Evolutionary conservation across 2,113 vertebrate species (phyloP), one percentile per base, ranked within the genome.

Genomic region (Alces alces): DNA sequence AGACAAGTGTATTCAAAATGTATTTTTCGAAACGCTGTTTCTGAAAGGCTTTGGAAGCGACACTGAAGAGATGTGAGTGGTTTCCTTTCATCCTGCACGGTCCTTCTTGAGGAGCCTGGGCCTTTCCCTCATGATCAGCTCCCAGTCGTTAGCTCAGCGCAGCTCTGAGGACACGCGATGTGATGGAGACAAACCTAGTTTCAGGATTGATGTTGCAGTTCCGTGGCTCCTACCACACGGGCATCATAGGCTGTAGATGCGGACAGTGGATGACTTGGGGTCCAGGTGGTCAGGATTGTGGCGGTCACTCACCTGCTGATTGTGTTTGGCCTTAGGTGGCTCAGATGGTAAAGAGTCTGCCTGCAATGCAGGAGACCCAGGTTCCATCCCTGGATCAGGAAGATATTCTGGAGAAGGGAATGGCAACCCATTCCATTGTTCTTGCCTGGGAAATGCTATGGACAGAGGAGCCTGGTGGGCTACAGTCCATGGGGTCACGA

Each of bases 31-130:
- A 89, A 57, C 0, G 4, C 66, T 11, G n/a, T 90, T 87, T 92
- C 57, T 91, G 73, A 78, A 92, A 57, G 17, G 36, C 14, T 86
- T 61, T 86, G 78, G 79, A 86, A 25, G n/a, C 3, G 33, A 23
- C 8, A 2, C 7, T n/a, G 78, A 50, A 5, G 10, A 70, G 43
- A 55, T 14, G 4, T 39, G 14, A 30, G 17, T 45, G 30, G 47
- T 2, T 3, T 2, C 57, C 23, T 54, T 12, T 28, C 39, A 5
- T 57, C 3, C 17, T 1, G 5, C 2, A 0, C 52, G 17, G 7
- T 1, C 11, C 17, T 85, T 54, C 12, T 39, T 6, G 9, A 45
- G 15, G n/a, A 57, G 19, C 8, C 73, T 45, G 55, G 36, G 8
- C 43, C 21, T 83, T 33, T 91, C n/a, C 6, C 25, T 55, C 45